These are phyloP conservation scores for Telmatochromis bifrenatus DNA, from an alignment of 2,113 vertebrate species.

Conservation along the genomic window DNA sequence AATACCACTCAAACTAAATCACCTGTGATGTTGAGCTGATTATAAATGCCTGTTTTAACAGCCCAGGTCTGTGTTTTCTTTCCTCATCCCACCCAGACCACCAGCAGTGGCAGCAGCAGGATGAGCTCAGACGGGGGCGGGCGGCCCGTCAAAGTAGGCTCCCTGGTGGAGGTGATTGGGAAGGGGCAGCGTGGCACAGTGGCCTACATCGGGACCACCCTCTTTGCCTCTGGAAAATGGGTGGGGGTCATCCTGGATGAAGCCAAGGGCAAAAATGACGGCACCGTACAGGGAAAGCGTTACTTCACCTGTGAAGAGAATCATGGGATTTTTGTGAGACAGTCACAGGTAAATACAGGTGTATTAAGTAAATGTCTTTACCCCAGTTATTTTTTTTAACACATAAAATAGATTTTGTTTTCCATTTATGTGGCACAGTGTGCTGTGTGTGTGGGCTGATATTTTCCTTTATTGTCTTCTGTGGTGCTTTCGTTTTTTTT, in stretches of 20 bases:
- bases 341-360: conserved; percentile 81
- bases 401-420: neutral
- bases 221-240: conserved; percentile 96
- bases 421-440: neutral
- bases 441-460: neutral
- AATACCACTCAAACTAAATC: accelerated
- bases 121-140: conserved; percentile 84
- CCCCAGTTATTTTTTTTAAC: neutral
- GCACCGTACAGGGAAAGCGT: conserved; percentile 90
- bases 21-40: neutral
- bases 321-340: conserved; percentile 94
- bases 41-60: neutral
- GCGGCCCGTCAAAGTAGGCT: conserved; percentile 85
- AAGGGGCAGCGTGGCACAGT: conserved; percentile 92
- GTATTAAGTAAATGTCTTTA: neutral
- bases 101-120: conserved; percentile 78
- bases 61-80: neutral
- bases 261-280: conserved; percentile 94
- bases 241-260: conserved; percentile 96
- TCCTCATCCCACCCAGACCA: conserved; percentile 62
- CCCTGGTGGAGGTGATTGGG: conserved; percentile 92
- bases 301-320: conserved; percentile 95
- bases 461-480: neutral
- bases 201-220: conserved; percentile 90
- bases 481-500: neutral